phyloP scores from a whole-genome alignment of 1,140 invertebrate species.

The Drosophila navojoa region DNA sequence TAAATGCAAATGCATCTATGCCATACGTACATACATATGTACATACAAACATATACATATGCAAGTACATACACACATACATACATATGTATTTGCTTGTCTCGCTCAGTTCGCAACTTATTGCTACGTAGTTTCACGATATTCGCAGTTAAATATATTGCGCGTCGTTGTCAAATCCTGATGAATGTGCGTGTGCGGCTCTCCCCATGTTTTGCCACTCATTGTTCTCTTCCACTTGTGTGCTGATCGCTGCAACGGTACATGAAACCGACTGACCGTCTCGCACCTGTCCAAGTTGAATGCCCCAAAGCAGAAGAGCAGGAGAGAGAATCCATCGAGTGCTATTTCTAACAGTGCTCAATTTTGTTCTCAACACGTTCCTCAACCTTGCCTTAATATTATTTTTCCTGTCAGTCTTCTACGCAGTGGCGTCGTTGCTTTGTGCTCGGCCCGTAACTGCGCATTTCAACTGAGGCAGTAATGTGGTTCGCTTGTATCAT shows the following conservation, averaged over 20 bases:
- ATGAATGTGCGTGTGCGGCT: constrained; percentile 5
- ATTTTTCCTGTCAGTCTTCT: constrained; percentile 2
- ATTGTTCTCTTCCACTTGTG: constrained; percentile 36
- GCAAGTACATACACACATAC: neutral
- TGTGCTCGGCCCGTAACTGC: constrained; percentile 1
- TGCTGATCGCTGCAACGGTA: constrained; percentile 63
- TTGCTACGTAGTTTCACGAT: constrained; percentile 8
- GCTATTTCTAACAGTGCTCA: neutral
- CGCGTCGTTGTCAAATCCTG: constrained; percentile 8
- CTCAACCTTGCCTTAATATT: constrained; percentile 6
- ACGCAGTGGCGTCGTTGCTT: constrained; percentile 12
- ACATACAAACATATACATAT: neutral
- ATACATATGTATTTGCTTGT: constrained; percentile 6
- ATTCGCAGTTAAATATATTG: constrained; percentile 12
- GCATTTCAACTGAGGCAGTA: constrained; percentile 16
- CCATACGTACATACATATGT: neutral
- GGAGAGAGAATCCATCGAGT: constrained; percentile 6
- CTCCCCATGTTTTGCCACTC: neutral
- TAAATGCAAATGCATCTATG: constrained; percentile 13
- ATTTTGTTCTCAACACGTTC: constrained; percentile 7
- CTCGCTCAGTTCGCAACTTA: neutral
- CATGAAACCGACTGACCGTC: constrained; percentile 37
- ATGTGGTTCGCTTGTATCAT: constrained; percentile 1
- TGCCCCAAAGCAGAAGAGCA: constrained; percentile 50
- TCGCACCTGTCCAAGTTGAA: constrained; percentile 69